These are phyloP conservation scores for Isaurus tuberculatus DNA, from an alignment of 92 coral and sea anemone species.

Conservation along the genomic window DNA sequence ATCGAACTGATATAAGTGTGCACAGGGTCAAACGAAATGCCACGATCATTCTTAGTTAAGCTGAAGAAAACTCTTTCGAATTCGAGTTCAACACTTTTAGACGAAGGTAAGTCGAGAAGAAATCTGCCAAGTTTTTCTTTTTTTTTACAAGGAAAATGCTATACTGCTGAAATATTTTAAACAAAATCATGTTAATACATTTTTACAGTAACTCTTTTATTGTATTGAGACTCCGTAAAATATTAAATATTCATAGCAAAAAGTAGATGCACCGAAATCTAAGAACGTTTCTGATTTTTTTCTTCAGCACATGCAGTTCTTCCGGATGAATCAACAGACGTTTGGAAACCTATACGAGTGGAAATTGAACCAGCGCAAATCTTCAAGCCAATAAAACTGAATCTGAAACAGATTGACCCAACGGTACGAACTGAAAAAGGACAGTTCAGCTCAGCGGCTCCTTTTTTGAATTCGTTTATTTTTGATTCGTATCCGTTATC, in stretches of 20 bases:
- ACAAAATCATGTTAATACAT: background rate
- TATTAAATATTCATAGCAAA: slow-evolving; percentile 85
- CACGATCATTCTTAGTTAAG: slow-evolving; percentile 97
- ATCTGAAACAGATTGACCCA: slow-evolving; percentile 83
- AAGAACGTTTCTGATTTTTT: slow-evolving; percentile 61
- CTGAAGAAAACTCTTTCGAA: slow-evolving; percentile 81
- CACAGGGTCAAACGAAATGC: slow-evolving; percentile 80
- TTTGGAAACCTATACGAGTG: slow-evolving; percentile 91
- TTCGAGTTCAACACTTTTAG: slow-evolving; percentile 62
- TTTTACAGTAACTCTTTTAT: slow-evolving; percentile 51
- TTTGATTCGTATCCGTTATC: slow-evolving; percentile 77
- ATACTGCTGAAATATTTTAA: background rate
- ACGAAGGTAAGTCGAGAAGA: slow-evolving; percentile 73
- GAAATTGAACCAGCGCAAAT: slow-evolving; percentile 88
- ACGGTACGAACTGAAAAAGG: slow-evolving; percentile 85
- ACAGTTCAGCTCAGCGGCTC: slow-evolving; percentile 79
- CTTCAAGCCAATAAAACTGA: slow-evolving; percentile 85
- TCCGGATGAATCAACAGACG: slow-evolving; percentile 69
- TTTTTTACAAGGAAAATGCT: background rate
- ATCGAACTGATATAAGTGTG: slow-evolving; percentile 61
- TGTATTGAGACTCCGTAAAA: slow-evolving; percentile 75
- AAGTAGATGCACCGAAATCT: slow-evolving; percentile 70
- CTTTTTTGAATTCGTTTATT: slow-evolving; percentile 80
- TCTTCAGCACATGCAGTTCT: slow-evolving; percentile 60
- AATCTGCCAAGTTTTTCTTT: background rate